A percentile compares a stretch with the other conserved stretches of the same genome.
phyloP scores from a whole-genome alignment of 2,888 invertebrate genomes.

The Scaptomyza parva region DNA sequence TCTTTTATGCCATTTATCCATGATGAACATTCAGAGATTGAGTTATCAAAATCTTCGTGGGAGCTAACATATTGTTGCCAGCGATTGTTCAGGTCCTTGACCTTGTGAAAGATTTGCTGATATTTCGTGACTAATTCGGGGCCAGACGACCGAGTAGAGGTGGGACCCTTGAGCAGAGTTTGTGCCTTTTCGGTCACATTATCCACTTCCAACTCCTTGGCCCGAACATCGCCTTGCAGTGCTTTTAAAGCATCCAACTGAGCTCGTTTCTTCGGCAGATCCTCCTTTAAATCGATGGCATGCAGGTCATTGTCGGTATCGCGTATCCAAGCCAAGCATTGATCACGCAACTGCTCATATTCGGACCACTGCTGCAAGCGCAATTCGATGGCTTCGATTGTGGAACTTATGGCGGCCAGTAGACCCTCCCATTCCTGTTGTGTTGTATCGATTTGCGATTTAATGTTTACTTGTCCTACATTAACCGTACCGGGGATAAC shows the following conservation, averaged over 20 bases:
- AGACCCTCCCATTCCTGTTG: constrained; percentile 96
- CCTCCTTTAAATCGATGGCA: constrained; percentile 93
- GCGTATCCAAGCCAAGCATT: constrained; percentile 94
- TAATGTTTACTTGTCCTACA: constrained; percentile 93
- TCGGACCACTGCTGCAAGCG: constrained; percentile 96
- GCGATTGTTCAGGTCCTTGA: constrained; percentile 94
- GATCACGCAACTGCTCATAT: constrained; percentile 94
- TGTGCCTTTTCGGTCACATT: constrained; percentile 96
- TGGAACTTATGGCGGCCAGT: constrained; percentile 90
- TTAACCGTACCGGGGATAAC: constrained; percentile 95
- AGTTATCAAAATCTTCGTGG: constrained; percentile 94
- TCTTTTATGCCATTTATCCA: constrained; percentile 94
- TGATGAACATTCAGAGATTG: constrained; percentile 91
- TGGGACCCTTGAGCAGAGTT: constrained; percentile 90
- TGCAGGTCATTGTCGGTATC: constrained; percentile 95
- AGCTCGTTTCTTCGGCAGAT: constrained; percentile 92
- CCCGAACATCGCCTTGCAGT: constrained; percentile 94
- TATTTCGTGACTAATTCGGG: constrained; percentile 97
- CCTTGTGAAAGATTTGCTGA: constrained; percentile 94
- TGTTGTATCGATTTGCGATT: constrained; percentile 93
- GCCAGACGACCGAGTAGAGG: constrained; percentile 91
- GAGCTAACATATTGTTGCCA: constrained; percentile 96
- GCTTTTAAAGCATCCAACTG: constrained; percentile 92
- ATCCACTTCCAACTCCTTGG: constrained; percentile 96
- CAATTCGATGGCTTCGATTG: constrained; percentile 91